These are phyloP conservation scores for Denticeps clupeoides DNA, from an alignment of 2,797 vertebrate species.

Conservation along the genomic window DNA sequence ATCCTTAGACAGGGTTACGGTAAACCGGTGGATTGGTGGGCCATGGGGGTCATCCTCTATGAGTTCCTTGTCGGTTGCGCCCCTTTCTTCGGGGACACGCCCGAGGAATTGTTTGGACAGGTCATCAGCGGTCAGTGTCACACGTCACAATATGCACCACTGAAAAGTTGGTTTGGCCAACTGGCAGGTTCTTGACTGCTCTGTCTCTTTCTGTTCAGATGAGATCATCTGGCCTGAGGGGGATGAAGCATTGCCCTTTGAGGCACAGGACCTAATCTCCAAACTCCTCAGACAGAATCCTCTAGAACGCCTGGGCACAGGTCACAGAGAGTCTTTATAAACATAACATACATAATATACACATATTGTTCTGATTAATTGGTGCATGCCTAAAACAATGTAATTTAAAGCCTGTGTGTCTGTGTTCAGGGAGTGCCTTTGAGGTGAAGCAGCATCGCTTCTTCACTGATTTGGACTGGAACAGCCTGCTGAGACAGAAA, in stretches of 20 bases:
- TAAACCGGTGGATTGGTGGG: slow-evolving; percentile 97
- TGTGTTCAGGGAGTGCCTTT: slow-evolving; percentile 69
- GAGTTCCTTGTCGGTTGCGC: slow-evolving; percentile 92
- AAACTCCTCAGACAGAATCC: slow-evolving; percentile 85
- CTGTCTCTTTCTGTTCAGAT: slow-evolving; percentile 50
- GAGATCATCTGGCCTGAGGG: slow-evolving; percentile 93
- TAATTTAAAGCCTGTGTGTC: neutral
- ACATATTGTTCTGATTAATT: neutral
- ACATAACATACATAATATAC: no score
- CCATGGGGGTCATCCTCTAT: slow-evolving; percentile 91
- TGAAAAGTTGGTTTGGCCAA: neutral
- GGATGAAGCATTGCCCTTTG: slow-evolving; percentile 83
- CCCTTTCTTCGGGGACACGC: slow-evolving; percentile 93
- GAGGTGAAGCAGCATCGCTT: slow-evolving; percentile 93
- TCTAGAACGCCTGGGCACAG: slow-evolving; percentile 86
- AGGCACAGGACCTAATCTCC: slow-evolving; percentile 86
- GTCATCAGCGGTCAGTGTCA: slow-evolving; percentile 84
- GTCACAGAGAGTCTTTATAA: no score
- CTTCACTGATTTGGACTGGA: slow-evolving; percentile 92
- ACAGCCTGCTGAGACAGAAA: slow-evolving; percentile 88
- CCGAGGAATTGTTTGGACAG: slow-evolving; percentile 93
- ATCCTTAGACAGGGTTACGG: slow-evolving; percentile 95
- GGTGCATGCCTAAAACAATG: neutral
- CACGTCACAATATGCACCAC: neutral
- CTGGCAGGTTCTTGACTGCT: no score